Conservation (phyloP, 2,888 invertebrate species). For the Euproctis similis region DNA sequence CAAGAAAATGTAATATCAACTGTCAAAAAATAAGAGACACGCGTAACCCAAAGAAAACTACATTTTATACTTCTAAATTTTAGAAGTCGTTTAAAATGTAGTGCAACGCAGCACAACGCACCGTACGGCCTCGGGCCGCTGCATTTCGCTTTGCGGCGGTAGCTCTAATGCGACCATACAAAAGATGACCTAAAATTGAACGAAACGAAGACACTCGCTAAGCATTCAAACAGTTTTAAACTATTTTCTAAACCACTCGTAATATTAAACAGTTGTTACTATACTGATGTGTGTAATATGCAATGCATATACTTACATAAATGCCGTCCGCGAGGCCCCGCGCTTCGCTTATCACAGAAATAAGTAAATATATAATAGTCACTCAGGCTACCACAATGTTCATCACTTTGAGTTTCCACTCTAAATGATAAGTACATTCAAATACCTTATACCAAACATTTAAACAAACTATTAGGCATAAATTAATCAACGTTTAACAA, state of each 20-base stretch:
- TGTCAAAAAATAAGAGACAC: slow-evolving; percentile 76
- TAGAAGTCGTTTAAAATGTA: slow-evolving; percentile 63
- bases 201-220: slow-evolving; percentile 51
- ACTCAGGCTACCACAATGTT: slow-evolving; percentile 59
- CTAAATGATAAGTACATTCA: slow-evolving; percentile 32
- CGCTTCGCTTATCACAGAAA: slow-evolving; percentile 75
- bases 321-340: slow-evolving; percentile 65
- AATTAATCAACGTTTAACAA: slow-evolving; percentile 31
- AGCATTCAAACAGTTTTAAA: slow-evolving; percentile 45
- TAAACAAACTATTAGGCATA: slow-evolving; percentile 19
- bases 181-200: slow-evolving; percentile 75
- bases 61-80: too few relatives aligned
- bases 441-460: slow-evolving; percentile 30
- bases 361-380: slow-evolving; percentile 75
- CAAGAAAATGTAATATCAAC: slow-evolving; percentile 61
- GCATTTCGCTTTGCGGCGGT: slow-evolving; percentile 67
- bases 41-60: slow-evolving; percentile 67
- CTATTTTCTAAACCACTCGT: slow-evolving; percentile 60
- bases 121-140: slow-evolving; percentile 70
- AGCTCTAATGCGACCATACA: slow-evolving; percentile 64
- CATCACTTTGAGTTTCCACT: slow-evolving; percentile 62
- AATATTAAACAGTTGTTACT: slow-evolving; percentile 44
- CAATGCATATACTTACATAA: slow-evolving; percentile 62
- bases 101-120: slow-evolving; percentile 51
- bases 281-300: slow-evolving; percentile 39